phyloP scores from a whole-genome alignment of 2,797 vertebrate species.

The Lepus townsendii region DNA sequence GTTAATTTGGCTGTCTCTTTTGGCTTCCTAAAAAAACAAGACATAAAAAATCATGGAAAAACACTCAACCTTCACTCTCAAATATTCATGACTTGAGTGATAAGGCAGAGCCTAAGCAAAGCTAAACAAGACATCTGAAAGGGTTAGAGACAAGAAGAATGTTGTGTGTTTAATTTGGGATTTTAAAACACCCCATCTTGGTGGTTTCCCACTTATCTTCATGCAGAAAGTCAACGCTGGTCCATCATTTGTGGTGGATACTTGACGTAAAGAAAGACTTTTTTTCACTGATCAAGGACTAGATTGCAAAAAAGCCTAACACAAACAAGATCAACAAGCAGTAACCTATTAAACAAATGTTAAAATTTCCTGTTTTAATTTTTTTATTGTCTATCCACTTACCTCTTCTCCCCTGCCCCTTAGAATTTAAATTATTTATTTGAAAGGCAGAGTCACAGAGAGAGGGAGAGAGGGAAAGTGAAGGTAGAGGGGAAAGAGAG shows the following conservation, averaged over 20 bases:
- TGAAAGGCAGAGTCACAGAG: no score
- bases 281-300: slow-evolving; percentile 1
- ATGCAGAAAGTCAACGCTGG: not conserved
- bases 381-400: slow-evolving; percentile 46
- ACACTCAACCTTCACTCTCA: slow-evolving; percentile 20
- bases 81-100: slow-evolving; percentile 32
- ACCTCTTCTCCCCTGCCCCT: not conserved
- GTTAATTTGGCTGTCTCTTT: slow-evolving; percentile 57
- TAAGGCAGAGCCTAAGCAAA: slow-evolving; percentile 30
- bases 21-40: slow-evolving; percentile 20
- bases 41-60: slow-evolving; percentile 25
- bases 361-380: slow-evolving; percentile 66
- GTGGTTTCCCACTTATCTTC: slow-evolving; percentile 45
- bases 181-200: slow-evolving; percentile 17
- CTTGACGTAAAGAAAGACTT: slow-evolving; percentile 37
- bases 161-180: not conserved
- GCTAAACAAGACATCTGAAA: not conserved
- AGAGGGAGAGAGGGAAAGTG: no score
- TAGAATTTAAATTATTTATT: no score
- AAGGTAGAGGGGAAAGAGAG: no score
- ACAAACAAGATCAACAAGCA: slow-evolving; percentile 48
- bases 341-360: slow-evolving; percentile 33
- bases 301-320: not conserved
- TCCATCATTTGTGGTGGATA: not conserved
- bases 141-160: slow-evolving; percentile 27